phyloP scores from a whole-genome alignment of 2,888 invertebrate genomes.

The Spilosoma lubricipeda region DNA sequence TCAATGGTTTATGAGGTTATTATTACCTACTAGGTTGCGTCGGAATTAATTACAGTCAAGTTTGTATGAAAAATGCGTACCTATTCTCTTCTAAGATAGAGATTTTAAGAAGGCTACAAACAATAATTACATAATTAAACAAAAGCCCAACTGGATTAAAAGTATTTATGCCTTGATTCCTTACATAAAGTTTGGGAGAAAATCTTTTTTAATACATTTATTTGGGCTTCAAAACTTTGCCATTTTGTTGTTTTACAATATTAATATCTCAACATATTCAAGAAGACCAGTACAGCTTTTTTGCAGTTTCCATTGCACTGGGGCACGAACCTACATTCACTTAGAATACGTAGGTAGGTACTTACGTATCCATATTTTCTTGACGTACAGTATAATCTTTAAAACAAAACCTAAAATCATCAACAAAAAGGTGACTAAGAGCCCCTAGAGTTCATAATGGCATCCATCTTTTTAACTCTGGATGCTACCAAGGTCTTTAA shows the following conservation, averaged over 20 bases:
- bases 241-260: not conserved
- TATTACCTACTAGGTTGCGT: not conserved
- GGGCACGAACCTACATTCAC: too few relatives aligned
- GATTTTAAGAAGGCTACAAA: not conserved
- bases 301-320: too few relatives aligned
- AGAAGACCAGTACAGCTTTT: too few relatives aligned
- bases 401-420: too few relatives aligned
- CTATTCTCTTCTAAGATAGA: not conserved
- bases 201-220: not conserved
- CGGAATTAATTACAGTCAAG: not conserved
- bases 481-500: too few relatives aligned
- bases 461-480: too few relatives aligned
- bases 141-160: not conserved
- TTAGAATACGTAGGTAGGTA: too few relatives aligned
- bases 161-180: not conserved
- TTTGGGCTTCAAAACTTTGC: not conserved
- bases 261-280: too few relatives aligned
- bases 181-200: not conserved
- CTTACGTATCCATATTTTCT: too few relatives aligned
- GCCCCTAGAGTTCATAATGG: too few relatives aligned
- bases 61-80: not conserved
- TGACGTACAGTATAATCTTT: too few relatives aligned
- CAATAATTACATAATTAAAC: not conserved
- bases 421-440: too few relatives aligned
- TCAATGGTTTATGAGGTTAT: not conserved